Evolutionary conservation across 1,140 invertebrate species (phyloP).

Genomic region (Daktulosphaira vitifoliae): DNA sequence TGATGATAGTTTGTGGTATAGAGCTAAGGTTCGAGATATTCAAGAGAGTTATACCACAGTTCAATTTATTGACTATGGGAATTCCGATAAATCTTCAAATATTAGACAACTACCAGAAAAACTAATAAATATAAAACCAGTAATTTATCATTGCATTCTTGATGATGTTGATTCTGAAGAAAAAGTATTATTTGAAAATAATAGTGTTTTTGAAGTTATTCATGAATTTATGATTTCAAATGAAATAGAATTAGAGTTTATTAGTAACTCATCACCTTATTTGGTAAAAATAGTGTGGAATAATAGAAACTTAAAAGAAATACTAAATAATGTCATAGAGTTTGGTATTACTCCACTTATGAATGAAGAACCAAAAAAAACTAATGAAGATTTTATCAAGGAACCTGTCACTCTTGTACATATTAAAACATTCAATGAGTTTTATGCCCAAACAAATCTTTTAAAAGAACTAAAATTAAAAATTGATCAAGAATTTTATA

Average conservation of each 20-base stretch:
- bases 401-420: not conserved
- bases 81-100: not conserved
- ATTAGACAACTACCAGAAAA: not conserved
- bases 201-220: not conserved
- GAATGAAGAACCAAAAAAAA: not conserved
- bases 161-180: constrained; percentile 15
- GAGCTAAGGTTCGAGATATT: constrained; percentile 8
- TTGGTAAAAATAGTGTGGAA: constrained; percentile 2
- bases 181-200: not conserved
- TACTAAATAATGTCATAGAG: constrained; percentile 11
- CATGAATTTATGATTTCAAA: not conserved
- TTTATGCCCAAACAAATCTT: constrained; percentile 2
- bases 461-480: not conserved
- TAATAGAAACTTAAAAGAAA: constrained; percentile 5
- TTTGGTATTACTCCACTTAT: not conserved
- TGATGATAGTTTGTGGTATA: constrained; percentile 19
- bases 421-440: constrained; percentile 3
- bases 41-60: not conserved
- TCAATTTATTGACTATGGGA: constrained; percentile 22
- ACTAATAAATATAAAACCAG: not conserved
- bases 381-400: not conserved
- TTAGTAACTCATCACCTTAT: not conserved
- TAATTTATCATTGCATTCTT: not conserved
- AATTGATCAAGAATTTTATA: not conserved
- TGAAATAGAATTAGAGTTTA: constrained; percentile 1